phyloP scores from a whole-genome alignment of 1,140 invertebrate species.

The Drosophila busckii region DNA sequence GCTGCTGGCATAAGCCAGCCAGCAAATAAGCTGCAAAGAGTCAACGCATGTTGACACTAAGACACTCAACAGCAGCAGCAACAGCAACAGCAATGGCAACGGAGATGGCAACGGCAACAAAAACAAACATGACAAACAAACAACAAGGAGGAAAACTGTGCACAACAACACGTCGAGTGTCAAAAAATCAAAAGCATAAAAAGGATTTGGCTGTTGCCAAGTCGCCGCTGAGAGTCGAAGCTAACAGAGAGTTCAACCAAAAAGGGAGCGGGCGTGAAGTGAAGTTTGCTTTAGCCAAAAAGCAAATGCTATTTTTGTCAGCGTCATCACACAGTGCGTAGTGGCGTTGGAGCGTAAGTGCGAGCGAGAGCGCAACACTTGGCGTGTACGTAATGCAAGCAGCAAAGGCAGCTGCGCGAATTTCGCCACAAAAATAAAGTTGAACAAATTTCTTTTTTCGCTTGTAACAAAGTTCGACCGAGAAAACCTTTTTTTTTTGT shows the following conservation, averaged over 20 bases:
- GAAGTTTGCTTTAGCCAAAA: slow-evolving; percentile 32
- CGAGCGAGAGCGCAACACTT: slow-evolving; percentile 24
- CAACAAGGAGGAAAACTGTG: slow-evolving; percentile 14
- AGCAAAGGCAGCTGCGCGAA: slow-evolving; percentile 16
- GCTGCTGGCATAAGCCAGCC: slow-evolving; percentile 37
- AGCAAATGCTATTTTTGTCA: slow-evolving; percentile 65
- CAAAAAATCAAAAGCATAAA: slow-evolving; percentile 77
- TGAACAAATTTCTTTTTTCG: slow-evolving; percentile 43
- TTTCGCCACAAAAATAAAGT: slow-evolving; percentile 64
- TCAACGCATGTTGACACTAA: slow-evolving; percentile 74
- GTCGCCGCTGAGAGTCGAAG: slow-evolving; percentile 25
- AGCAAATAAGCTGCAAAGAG: slow-evolving; percentile 48
- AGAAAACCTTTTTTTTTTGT: slow-evolving; percentile 63
- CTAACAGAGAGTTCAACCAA: slow-evolving; percentile 19
- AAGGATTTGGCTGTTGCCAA: slow-evolving; percentile 75
- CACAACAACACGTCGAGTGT: slow-evolving; percentile 52
- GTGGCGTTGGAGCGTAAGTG: background rate
- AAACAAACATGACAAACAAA: slow-evolving; percentile 30
- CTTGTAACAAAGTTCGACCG: slow-evolving; percentile 60
- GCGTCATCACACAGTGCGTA: background rate
- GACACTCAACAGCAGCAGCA: slow-evolving; percentile 44
- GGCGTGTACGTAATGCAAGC: slow-evolving; percentile 64
- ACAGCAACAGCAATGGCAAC: slow-evolving; percentile 12
- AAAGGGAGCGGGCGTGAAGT: background rate
- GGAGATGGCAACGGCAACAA: slow-evolving; percentile 12